Evolutionary conservation across 2,797 vertebrate species (phyloP).

Genomic region (Hoplostethus mediterraneus): DNA sequence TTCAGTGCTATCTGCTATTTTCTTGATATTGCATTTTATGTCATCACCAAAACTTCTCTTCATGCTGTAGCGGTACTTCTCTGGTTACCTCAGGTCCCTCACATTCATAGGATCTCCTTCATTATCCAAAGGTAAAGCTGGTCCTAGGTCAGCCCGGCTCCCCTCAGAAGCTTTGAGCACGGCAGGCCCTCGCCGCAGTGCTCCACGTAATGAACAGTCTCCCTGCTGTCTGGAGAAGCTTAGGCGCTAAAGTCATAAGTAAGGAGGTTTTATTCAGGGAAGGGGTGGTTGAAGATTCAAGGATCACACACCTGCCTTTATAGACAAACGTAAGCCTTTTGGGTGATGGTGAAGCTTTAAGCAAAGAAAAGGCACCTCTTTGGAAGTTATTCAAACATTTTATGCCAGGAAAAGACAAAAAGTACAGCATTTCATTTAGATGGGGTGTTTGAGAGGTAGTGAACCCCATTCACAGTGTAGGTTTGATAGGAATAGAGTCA

Average conservation of each 20-base stretch:
- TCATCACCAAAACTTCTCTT: background rate
- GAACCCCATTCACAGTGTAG: background rate
- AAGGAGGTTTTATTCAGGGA: constrained; percentile 15
- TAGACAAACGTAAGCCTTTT: too few relatives aligned
- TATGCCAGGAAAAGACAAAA: too few relatives aligned
- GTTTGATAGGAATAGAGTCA: background rate
- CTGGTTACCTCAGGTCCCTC: background rate
- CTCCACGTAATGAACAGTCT: constrained; percentile 14
- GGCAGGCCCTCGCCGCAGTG: constrained; percentile 15
- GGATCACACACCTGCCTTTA: background rate
- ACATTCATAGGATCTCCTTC: constrained; percentile 1
- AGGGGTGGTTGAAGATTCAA: too few relatives aligned
- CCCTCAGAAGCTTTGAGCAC: constrained; percentile 42
- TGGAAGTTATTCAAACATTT: too few relatives aligned
- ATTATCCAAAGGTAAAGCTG: constrained; percentile 21
- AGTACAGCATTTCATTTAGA: too few relatives aligned
- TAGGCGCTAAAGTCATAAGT: constrained; percentile 15
- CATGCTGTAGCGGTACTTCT: background rate
- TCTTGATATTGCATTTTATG: background rate
- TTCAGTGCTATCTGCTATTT: too few relatives aligned
- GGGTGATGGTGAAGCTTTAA: too few relatives aligned
- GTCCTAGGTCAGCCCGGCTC: background rate
- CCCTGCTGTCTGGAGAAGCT: constrained; percentile 17
- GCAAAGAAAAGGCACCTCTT: too few relatives aligned
- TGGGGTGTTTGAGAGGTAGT: background rate